phyloP scores from a whole-genome alignment of 2,113 vertebrate species.

The Hemibagrus wyckioides region DNA sequence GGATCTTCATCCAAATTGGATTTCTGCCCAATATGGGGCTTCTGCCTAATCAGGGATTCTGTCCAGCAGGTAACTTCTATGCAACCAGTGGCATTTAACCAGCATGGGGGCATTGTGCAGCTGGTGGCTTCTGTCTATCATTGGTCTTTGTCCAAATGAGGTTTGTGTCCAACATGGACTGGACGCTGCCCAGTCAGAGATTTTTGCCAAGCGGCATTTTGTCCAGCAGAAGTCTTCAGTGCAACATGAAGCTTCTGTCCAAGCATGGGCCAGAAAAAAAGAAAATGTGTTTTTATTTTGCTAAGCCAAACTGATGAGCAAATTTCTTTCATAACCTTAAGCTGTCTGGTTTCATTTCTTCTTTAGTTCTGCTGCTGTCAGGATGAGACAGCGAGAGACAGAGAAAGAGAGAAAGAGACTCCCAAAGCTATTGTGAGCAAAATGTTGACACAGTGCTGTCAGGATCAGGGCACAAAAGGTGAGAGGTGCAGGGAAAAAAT shows the following conservation, averaged over 20 bases:
- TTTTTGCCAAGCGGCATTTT: conserved; percentile 11
- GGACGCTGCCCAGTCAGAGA: not conserved
- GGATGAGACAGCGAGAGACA: not conserved
- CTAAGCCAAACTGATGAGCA: not conserved
- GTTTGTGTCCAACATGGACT: not conserved
- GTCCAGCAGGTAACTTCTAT: not conserved
- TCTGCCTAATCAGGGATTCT: not conserved
- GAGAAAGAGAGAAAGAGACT: not conserved
- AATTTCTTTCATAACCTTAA: not conserved
- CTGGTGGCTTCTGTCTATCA: not conserved
- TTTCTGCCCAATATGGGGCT: not conserved
- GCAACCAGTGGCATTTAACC: not conserved
- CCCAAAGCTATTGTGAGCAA: not conserved
- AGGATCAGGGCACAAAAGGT: not conserved
- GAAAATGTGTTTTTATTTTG: not conserved
- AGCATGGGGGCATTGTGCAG: not conserved
- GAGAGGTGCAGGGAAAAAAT: not conserved
- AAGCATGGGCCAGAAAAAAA: not conserved
- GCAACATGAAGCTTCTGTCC: not conserved
- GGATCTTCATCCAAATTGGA: not conserved
- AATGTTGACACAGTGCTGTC: not conserved
- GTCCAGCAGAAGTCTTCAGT: not conserved
- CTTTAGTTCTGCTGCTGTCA: not conserved
- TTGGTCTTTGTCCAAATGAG: not conserved
- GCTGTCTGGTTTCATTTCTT: not conserved